Percentiles rank a stretch among this genome's conserved stretches.
Conservation (phyloP, 2,888 invertebrate species). For the Hoplodrina blanda region DNA sequence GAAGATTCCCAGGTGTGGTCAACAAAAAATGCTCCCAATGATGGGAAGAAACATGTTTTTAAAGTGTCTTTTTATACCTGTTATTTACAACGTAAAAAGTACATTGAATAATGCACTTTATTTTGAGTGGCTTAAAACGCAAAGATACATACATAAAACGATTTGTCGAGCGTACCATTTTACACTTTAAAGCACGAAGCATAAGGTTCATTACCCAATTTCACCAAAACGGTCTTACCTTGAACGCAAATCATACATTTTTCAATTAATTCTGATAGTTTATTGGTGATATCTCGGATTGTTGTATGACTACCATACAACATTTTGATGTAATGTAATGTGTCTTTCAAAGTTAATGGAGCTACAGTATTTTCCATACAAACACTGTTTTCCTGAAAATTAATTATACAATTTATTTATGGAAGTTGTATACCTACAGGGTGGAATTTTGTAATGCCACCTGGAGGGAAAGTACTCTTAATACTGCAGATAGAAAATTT, state of each 20-base stretch:
- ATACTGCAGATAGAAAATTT: no score
- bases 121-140: no score
- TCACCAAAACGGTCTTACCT: constrained; percentile 45
- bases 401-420: no score
- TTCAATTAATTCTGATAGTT: constrained; percentile 53
- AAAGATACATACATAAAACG: background rate
- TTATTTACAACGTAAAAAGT: no score
- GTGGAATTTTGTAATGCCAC: no score
- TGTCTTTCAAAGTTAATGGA: constrained; percentile 64
- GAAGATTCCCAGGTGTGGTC: no score
- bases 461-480: no score
- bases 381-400: constrained; percentile 55
- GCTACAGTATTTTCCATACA: constrained; percentile 36
- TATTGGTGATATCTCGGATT: constrained; percentile 48
- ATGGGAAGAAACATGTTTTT: no score
- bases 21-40: no score
- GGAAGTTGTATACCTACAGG: no score
- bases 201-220: background rate
- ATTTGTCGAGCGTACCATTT: no score
- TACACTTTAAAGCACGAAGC: background rate
- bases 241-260: constrained; percentile 35
- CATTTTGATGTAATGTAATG: constrained; percentile 54
- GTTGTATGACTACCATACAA: constrained; percentile 52
- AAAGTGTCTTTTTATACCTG: no score
- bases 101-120: background rate